Conservation (phyloP, 2,797 vertebrate genomes). For the Karalla daura region DNA sequence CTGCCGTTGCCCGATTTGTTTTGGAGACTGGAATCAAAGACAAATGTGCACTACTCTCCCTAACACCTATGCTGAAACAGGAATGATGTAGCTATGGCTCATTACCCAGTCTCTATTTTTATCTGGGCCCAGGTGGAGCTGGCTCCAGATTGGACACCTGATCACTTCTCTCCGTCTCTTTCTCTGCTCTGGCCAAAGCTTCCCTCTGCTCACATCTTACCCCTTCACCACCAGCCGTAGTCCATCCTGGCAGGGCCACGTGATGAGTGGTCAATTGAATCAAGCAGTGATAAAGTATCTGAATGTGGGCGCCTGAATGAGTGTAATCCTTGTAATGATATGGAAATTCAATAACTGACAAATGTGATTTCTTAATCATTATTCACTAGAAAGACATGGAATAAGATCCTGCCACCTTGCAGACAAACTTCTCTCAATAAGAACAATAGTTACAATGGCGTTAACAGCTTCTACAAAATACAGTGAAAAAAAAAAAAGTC, state of each 20-base stretch:
- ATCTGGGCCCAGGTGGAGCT: conserved; percentile 75
- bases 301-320: conserved; percentile 5
- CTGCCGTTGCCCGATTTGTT: too few species aligned
- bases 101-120: conserved; percentile 73
- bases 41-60: background rate
- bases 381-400: background rate
- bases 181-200: conserved; percentile 31
- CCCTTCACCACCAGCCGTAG: conserved; percentile 36
- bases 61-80: conserved; percentile 61
- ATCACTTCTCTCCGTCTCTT: conserved; percentile 34
- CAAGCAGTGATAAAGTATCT: conserved; percentile 9
- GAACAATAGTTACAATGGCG: background rate
- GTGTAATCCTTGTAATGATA: conserved; percentile 22
- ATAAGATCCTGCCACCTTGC: background rate
- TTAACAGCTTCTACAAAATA: background rate
- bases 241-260: conserved; percentile 25
- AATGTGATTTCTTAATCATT: conserved; percentile 17
- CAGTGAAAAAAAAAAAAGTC: background rate
- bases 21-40: conserved; percentile 6
- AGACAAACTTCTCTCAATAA: background rate
- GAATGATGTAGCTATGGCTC: conserved; percentile 50
- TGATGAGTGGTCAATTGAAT: conserved; percentile 38
- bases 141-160: conserved; percentile 79
- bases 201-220: conserved; percentile 49
- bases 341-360: conserved; percentile 45